A percentile compares a stretch with the other conserved stretches of the same genome.
These are phyloP conservation scores for Astur gentilis DNA, from an alignment of 2,113 vertebrate species.

Conservation along the genomic window DNA sequence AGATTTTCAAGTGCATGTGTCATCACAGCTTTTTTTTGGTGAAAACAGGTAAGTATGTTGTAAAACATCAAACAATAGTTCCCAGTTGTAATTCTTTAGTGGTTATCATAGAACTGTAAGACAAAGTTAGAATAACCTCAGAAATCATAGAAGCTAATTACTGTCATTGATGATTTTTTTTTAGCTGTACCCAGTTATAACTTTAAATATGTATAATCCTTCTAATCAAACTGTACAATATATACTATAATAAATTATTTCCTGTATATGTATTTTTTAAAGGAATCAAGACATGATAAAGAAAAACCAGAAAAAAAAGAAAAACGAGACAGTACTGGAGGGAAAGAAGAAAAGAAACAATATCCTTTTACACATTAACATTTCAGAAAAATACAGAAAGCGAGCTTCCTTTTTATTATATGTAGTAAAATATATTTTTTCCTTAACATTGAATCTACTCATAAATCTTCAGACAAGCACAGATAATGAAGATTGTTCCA, in stretches of 20 bases:
- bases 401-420: not conserved
- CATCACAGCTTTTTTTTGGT: not conserved
- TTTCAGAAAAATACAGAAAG: not conserved
- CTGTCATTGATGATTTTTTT: not conserved
- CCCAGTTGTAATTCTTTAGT: not conserved
- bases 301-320: constrained; percentile 93
- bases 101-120: not conserved
- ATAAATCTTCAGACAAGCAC: constrained; percentile 93
- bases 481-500: constrained; percentile 83
- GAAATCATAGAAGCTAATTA: not conserved
- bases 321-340: constrained; percentile 87
- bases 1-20: not conserved
- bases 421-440: not conserved
- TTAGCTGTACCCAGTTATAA: not conserved
- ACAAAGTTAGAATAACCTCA: not conserved
- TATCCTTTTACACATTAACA: constrained; percentile 79
- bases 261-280: not conserved
- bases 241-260: not conserved
- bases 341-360: constrained; percentile 95
- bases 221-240: not conserved
- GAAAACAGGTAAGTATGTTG: not conserved
- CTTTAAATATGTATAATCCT: not conserved
- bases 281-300: constrained; percentile 90
- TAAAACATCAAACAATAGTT: not conserved
- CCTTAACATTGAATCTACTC: constrained; percentile 82